Base-by-base conservation (phyloP, 2,888 invertebrate species). In the Amorpha juglandis region DNA sequence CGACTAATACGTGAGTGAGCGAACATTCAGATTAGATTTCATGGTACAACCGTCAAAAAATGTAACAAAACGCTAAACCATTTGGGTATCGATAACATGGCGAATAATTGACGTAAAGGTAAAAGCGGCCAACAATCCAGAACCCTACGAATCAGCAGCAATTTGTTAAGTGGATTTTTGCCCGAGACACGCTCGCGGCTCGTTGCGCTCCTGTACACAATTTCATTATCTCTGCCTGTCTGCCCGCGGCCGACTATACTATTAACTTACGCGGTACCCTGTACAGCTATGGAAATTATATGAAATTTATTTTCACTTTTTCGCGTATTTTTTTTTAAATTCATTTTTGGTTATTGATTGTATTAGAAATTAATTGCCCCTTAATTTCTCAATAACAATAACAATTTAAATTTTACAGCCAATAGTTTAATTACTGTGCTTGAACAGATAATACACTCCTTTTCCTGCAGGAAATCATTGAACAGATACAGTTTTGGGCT, bases 141-240 rank as follows among this genome's bases (percentile, higher is more conserved):
- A 92, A 89, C 92, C 92, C 91, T 90, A 87, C 91, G 92, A 92
- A 93, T 93, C 93, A 92, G 92, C 93, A 91, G 92, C 93, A 94
- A 94, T 93, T 93, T 94, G 93, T 93, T 93, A 94, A 93, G 93
- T 93, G 94, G 93, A 94, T 93, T 94, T 93, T 93, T 93, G 91
- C 87, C 89, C 92, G 93, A 92, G 92, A 92, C 92, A 91, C 90
- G 91, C 90, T 89, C 91, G 82, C 89, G 91, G 85, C 90, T 90
- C 93, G 92, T 88, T 91, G 92, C 93, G 92, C 92, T 90, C 85
- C 91, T 92, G 90, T 91, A 92, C 93, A 92, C 93, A 93, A 93
- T 93, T 93, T 92, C 92, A 93, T 93, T 93, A 93, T 92, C 91
- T 90, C 86, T 86, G 86, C 87, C 85, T 86, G 89, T 88, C 85